These are phyloP conservation scores for Pammene aurita DNA, from an alignment of 2,888 invertebrate genomes.

Conservation along the genomic window DNA sequence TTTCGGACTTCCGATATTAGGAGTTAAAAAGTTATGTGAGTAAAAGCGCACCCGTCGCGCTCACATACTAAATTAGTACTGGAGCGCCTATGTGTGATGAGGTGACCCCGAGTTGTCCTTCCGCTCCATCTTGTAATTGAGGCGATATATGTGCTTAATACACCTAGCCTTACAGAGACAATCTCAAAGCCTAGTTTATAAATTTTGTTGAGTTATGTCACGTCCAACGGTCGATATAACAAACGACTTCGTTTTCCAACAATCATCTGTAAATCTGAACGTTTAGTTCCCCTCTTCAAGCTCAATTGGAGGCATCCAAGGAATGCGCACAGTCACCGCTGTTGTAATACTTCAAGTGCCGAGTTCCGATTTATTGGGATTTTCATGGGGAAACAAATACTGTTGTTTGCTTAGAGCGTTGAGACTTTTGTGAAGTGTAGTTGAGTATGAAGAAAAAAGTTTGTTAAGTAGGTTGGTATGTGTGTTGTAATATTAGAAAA, in stretches of 20 bases:
- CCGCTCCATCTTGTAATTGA: too few relatives aligned
- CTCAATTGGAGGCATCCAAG: conserved; percentile 62
- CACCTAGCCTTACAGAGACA: too few relatives aligned
- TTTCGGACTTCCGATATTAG: too few relatives aligned
- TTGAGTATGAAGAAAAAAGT: conserved; percentile 12
- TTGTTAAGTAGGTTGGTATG: conserved; percentile 12
- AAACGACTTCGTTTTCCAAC: background rate
- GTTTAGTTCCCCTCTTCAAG: conserved; percentile 52
- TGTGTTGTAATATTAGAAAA: conserved; percentile 1
- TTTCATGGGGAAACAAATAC: conserved; percentile 34
- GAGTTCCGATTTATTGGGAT: conserved; percentile 25
- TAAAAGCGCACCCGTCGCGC: too few relatives aligned
- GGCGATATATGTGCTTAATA: too few relatives aligned
- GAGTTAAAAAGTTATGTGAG: too few relatives aligned
- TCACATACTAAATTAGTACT: too few relatives aligned
- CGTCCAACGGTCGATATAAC: background rate
- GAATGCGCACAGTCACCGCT: conserved; percentile 61
- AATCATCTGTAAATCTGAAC: background rate
- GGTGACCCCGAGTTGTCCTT: too few relatives aligned
- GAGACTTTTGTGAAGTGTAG: background rate
- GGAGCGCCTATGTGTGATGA: too few relatives aligned
- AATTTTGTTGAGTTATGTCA: background rate
- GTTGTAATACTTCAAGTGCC: conserved; percentile 27
- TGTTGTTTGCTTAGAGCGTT: conserved; percentile 18
- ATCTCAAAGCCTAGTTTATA: background rate